Evolutionary conservation across 2,797 vertebrate species (phyloP), one percentile per base, ranked within the genome.

Genomic region (Enteromius mattozi): DNA sequence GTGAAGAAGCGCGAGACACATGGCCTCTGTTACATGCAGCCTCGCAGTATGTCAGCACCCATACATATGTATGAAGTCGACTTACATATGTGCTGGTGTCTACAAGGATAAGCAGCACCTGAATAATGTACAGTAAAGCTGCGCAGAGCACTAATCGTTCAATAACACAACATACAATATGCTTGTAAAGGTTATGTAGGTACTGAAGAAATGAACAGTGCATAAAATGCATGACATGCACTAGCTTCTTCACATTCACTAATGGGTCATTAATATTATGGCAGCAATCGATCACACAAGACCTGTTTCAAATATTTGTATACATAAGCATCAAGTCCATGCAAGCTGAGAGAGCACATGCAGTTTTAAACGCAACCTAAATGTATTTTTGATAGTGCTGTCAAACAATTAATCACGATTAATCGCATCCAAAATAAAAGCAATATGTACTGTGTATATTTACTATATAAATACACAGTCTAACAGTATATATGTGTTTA

Each of bases 101-200:
- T 78, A 47, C 42, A 63, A 47, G 49, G 66, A 65, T 70, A 63
- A 45, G 49, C 27, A 45, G 40, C 51, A 72, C 19, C 76, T 84
- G 83, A 47, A 79, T 79, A 37, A 61, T 84, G 76, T 79, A 79
- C 76, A 47, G 65, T 78, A 47, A 37, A 49, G 19, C 35, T 78
- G 49, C 27, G n/a, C 63, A 21, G 37, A 61, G 12, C 27, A 51
- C 51, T 65, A 72, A 79, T 72, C 16, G 3, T 21, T 79, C n/a
- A 63, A 71, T 84, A 72, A 79, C 13, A 63, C n/a, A 84, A 49
- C 82, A 72, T 72, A 72, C 68, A 21, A 78, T 79, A 63, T 40
- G 49, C 82, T 47, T 78, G 37, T 71, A 78, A 40, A 47, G 33
- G 14, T 56, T 30, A 76, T 54, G 47, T n/a, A 54, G 17, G 13